Evolutionary conservation across 2,888 invertebrate species (phyloP), one percentile per base, ranked within the genome.

Genomic region (Coecobrya sp.): DNA sequence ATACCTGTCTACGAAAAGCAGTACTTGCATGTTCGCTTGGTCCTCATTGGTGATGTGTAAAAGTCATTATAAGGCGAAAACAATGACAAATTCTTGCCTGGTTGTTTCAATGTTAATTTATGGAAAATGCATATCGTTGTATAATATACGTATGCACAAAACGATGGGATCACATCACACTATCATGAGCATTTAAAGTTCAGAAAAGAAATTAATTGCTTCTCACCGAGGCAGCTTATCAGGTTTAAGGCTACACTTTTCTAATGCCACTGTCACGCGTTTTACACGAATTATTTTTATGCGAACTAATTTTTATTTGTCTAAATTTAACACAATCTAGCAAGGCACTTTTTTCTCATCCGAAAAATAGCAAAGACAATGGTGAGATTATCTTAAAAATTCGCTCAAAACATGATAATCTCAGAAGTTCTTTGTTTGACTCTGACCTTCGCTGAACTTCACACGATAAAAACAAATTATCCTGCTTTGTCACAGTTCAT

Each of bases 391-490:
- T 45, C n/a, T 49, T 76, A 22, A 49, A 76, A 49, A 4, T 25
- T 49, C 45, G 7, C 42, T n/a, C 42, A 36, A 42, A 3, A 55
- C 25, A 73, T n/a, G 42, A 73, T 73, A 42, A 36, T 73, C 42
- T 10, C 45, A 76, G n/a, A 42, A 70, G 76, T 76, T 49, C 73
- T 5, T 19, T 76, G 25, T 30, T 68, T 70, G 89, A 89, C 89
- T 89, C 84, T 84, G 89, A 89, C 89, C 89, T 89, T 89, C 84
- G 73, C 16, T 84, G 73, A 84, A 89, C 73, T 89, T 89, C 89
- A 89, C 89, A 89, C 73, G 89, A 45, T 55, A 45, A 76, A 65
- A 76, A 49, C 76, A 76, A 45, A 68, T 45, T 55, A 62, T n/a
- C 45, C 49, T n/a, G 30, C 22, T n/a, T 59, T 36, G n/a, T 36